A percentile compares a stretch with the other conserved stretches of the same genome.
Evolutionary conservation across 2,113 vertebrate species (phyloP).

Genomic region (Indicator indicator): DNA sequence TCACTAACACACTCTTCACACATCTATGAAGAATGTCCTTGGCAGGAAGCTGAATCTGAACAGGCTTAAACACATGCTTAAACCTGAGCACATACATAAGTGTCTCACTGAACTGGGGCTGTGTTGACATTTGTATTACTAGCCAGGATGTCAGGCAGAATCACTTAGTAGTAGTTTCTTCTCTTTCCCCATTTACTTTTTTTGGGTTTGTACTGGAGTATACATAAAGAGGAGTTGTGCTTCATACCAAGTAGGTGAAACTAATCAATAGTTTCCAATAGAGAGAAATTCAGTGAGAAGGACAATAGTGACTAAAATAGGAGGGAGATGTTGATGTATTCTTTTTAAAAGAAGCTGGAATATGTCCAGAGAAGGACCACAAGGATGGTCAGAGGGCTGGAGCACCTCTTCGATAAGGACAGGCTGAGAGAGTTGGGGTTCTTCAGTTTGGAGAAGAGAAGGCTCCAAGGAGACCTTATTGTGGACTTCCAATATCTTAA

Average conservation of each 20-base stretch:
- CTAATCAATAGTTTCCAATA: neutral
- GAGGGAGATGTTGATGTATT: neutral
- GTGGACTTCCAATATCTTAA: no score
- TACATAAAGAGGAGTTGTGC: neutral
- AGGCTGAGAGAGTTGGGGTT: no score
- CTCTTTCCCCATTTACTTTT: neutral
- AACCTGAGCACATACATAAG: neutral
- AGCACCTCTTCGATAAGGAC: no score
- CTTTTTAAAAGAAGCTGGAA: neutral
- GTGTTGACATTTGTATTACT: neutral
- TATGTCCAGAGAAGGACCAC: no score
- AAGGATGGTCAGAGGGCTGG: no score
- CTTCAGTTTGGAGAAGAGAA: no score
- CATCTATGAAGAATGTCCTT: slow-evolving; percentile 2
- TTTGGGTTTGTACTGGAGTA: neutral
- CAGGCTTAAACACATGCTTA: neutral
- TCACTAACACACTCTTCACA: neutral
- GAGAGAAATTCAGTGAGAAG: neutral
- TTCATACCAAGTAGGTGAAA: neutral
- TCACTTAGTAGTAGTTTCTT: neutral
- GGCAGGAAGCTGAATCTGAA: neutral
- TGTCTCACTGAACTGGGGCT: neutral
- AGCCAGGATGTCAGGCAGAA: neutral
- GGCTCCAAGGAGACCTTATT: no score
- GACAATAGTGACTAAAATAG: neutral